These are phyloP conservation scores for Drosophila hamatofila DNA, from an alignment of 2,888 invertebrate genomes.

Conservation along the genomic window DNA sequence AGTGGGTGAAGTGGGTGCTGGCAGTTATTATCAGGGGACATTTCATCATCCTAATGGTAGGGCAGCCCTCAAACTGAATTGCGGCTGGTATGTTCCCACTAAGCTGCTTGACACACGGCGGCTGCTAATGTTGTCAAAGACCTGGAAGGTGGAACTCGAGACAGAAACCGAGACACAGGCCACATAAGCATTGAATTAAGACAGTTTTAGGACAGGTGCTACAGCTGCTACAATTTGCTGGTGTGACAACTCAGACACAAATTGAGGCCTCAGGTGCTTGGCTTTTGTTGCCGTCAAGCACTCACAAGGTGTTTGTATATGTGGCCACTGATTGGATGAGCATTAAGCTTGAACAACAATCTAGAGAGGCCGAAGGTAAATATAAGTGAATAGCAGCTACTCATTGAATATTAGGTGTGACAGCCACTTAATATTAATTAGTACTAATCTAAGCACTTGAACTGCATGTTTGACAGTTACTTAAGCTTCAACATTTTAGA, in stretches of 20 bases:
- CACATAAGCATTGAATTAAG: constrained; percentile 37
- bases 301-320: constrained; percentile 18
- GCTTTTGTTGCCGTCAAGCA: constrained; percentile 31
- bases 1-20: constrained; percentile 18
- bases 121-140: constrained; percentile 38
- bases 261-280: constrained; percentile 36
- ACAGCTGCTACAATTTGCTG: constrained; percentile 1
- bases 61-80: constrained; percentile 11
- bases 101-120: constrained; percentile 26
- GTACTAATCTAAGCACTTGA: neutral
- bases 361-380: constrained; percentile 7
- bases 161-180: constrained; percentile 17
- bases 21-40: constrained; percentile 40
- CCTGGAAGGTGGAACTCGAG: constrained; percentile 24
- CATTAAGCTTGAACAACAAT: constrained; percentile 9
- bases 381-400: neutral
- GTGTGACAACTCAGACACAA: constrained; percentile 3
- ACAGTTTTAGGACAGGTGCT: constrained; percentile 10
- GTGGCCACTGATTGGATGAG: constrained; percentile 27
- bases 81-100: constrained; percentile 21
- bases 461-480: neutral
- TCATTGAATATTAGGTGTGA: constrained; percentile 1
- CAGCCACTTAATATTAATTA: constrained; percentile 1
- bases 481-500: neutral
- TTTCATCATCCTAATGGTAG: constrained; percentile 72